Evolutionary conservation across 2,888 invertebrate genomes (phyloP).

Genomic region (Cyclophora albipunctata): DNA sequence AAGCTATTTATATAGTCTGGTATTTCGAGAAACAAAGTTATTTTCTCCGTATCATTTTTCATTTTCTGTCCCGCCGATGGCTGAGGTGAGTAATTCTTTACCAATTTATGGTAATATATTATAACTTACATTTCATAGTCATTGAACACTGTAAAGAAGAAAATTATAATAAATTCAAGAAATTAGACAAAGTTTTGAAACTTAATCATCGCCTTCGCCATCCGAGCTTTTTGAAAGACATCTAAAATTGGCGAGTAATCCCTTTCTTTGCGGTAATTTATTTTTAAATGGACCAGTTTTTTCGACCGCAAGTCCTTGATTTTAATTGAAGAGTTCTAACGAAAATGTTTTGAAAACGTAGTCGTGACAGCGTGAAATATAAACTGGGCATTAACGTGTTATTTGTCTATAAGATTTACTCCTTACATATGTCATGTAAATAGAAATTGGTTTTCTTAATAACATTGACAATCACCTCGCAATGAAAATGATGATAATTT

Average conservation of each 20-base stretch:
- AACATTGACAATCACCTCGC: no score
- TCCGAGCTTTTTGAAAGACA: constrained; percentile 36
- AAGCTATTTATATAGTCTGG: no score
- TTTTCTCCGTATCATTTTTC: no score
- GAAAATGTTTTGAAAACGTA: constrained; percentile 1
- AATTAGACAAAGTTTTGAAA: constrained; percentile 36
- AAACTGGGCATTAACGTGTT: neutral
- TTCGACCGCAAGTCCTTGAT: constrained; percentile 27
- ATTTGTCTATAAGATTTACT: no score
- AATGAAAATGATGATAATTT: neutral
- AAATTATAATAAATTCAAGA: constrained; percentile 34
- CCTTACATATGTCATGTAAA: no score
- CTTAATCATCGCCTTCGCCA: constrained; percentile 35
- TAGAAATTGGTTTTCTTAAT: no score
- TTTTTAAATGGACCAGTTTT: constrained; percentile 31
- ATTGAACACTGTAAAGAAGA: constrained; percentile 26
- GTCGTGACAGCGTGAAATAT: constrained; percentile 11
- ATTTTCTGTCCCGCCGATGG: no score
- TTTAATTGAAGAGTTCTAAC: constrained; percentile 26
- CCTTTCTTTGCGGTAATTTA: constrained; percentile 40
- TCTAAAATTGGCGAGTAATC: constrained; percentile 40
- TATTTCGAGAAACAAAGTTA: no score
- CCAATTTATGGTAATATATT: constrained; percentile 8
- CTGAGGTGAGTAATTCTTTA: neutral
- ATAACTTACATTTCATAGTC: constrained; percentile 24